Percentiles rank a stretch among this genome's conserved stretches.
phyloP scores from a whole-genome alignment of 1,140 invertebrate genomes.

The Aphaenogaster ashmeadi region DNA sequence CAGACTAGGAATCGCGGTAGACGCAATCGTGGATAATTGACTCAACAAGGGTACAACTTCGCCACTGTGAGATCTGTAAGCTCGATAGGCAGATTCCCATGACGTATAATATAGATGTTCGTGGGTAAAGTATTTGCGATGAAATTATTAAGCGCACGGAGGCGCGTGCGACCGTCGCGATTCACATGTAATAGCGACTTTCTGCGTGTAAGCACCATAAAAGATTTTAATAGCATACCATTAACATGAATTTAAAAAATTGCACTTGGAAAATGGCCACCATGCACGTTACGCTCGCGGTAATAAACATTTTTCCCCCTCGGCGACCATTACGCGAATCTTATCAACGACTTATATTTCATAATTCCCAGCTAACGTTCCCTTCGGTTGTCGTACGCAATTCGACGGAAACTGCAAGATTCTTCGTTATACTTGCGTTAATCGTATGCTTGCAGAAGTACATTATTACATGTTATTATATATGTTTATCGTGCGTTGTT shows the following conservation, averaged over 20 bases:
- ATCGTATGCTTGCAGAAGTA: neutral
- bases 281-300: neutral
- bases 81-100: conserved; percentile 46
- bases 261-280: conserved; percentile 28
- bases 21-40: conserved; percentile 29
- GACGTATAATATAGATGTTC: conserved; percentile 27
- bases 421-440: neutral
- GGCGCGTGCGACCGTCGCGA: conserved; percentile 37
- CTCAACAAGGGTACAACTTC: neutral
- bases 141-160: conserved; percentile 18
- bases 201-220: conserved; percentile 35
- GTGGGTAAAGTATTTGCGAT: conserved; percentile 14
- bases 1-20: neutral
- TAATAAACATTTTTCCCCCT: conserved; percentile 4
- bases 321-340: neutral
- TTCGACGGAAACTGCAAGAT: conserved; percentile 10
- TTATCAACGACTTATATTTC: conserved; percentile 24
- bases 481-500: neutral
- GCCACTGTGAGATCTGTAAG: conserved; percentile 15
- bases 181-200: conserved; percentile 55
- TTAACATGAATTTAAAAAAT: conserved; percentile 41
- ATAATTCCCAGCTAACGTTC: conserved; percentile 4
- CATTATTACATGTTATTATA: neutral
- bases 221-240: conserved; percentile 26
- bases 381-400: conserved; percentile 13